Conservation (phyloP, 2,797 vertebrate genomes). For the Babyrousa celebensis region DNA sequence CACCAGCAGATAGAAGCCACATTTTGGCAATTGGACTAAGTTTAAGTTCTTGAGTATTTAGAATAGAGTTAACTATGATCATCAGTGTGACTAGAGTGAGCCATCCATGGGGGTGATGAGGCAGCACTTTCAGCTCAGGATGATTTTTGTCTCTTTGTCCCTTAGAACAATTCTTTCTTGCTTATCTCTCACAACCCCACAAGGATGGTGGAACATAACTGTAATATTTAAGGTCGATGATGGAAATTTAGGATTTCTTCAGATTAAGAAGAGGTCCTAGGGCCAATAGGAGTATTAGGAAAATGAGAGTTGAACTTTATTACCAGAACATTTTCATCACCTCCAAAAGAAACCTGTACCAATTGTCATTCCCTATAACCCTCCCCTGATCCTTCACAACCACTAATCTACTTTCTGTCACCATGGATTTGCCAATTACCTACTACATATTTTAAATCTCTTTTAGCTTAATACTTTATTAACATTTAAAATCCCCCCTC, state of each 20-base stretch:
- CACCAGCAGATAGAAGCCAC: too few relatives aligned
- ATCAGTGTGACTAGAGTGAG: not conserved
- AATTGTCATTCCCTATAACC: too few relatives aligned
- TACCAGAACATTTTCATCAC: constrained; percentile 7
- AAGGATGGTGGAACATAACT: not conserved
- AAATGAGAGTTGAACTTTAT: not conserved
- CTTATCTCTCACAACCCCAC: constrained; percentile 22
- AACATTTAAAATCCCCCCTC: not conserved
- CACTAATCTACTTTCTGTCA: not conserved
- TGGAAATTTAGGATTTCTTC: constrained; percentile 51
- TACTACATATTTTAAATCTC: not conserved
- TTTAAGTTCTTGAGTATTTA: constrained; percentile 41
- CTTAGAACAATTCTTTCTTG: constrained; percentile 45
- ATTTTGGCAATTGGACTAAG: constrained; percentile 19
- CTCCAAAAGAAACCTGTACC: not conserved
- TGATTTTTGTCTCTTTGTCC: constrained; percentile 75
- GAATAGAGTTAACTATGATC: not conserved
- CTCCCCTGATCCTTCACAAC: not conserved
- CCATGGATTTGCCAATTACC: not conserved
- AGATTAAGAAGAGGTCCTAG: not conserved
- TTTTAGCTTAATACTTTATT: constrained; percentile 7
- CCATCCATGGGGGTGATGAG: not conserved
- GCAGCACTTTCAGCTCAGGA: not conserved
- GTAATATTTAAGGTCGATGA: constrained; percentile 11
- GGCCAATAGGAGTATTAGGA: not conserved